Base-by-base conservation (phyloP, 2,113 vertebrate species). In the Actenoides lindsayi region DNA sequence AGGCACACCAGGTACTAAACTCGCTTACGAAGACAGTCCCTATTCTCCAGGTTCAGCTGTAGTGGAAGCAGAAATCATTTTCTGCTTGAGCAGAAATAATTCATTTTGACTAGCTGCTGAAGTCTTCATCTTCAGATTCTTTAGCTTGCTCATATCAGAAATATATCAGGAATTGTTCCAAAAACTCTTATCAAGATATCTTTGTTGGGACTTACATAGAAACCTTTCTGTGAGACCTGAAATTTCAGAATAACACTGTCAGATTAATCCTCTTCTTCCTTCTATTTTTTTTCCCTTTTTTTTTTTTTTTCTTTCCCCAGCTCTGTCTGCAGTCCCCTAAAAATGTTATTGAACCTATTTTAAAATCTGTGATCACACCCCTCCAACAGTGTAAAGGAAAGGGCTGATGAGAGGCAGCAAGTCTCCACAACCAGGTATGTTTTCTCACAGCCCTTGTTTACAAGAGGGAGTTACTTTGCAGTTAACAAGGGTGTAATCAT, bases 81-180 rank as follows among this genome's bases (percentile, higher is more conserved):
- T 46, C 46, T 24, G 6, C 18, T 91, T 65, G 91, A 70, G 42
- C 25, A 85, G 59, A 65, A 64, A 23, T 23, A 63, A 51, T 48
- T 69, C 2, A 63, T 73, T 88, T 90, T 83, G 71, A 23, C 7
- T 57, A 37, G 31, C 6, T 79, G 14, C 13, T 86, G 44, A 91
- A 53, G 12, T 50, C 28, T 80, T 69, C 11, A 3, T 16, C 30
- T 78, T 90, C 39, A 90, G 57, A 51, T 41, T 81, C 12, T 56
- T 89, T 62, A 80, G 7, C 44, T 91, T 84, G 15, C 25, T 90
- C 4, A 9, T 50, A 51, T 46, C 48, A 78, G 25, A 71, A 65
- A n/a, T 0, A 0, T 48, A 78, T 44, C 17, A 64, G 56, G 13
- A 77, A 57, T 59, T 60, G 31, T n/a, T 83, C 1, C 0, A 88